Evolutionary conservation across 1,140 invertebrate genomes (phyloP).

Genomic region (Drosophila pseudoananassae): DNA sequence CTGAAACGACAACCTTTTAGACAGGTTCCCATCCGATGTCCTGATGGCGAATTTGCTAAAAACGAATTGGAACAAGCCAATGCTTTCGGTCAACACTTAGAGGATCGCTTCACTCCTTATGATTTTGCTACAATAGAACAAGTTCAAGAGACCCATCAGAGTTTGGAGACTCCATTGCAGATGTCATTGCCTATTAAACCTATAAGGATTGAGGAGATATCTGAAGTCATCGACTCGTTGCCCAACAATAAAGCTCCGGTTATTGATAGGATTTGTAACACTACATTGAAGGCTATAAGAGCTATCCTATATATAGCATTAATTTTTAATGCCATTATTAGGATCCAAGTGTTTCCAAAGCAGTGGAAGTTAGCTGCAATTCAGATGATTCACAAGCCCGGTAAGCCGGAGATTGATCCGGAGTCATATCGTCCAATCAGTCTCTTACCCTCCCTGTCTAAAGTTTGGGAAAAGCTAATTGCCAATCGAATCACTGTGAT

Average conservation of each 20-base stretch:
- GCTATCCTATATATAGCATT: neutral
- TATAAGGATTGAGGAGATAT: neutral
- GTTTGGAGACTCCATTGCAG: too few species aligned
- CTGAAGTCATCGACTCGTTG: conserved; percentile 1
- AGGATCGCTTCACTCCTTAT: neutral
- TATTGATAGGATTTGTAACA: conserved; percentile 5
- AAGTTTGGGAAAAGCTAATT: conserved; percentile 20
- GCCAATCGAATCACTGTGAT: conserved; percentile 5
- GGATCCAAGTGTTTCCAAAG: neutral
- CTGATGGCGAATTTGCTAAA: conserved; percentile 5
- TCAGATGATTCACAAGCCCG: too few species aligned
- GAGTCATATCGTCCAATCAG: neutral
- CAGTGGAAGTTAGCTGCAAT: conserved; percentile 2
- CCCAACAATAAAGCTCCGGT: conserved; percentile 3
- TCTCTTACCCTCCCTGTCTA: conserved; percentile 12
- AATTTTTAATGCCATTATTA: conserved; percentile 18
- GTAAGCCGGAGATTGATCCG: neutral
- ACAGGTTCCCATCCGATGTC: neutral
- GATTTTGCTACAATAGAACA: neutral
- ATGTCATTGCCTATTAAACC: too few species aligned
- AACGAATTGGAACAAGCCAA: conserved; percentile 5
- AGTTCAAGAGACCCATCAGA: neutral
- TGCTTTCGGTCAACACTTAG: conserved; percentile 1
- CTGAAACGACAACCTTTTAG: neutral
- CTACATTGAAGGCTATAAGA: conserved; percentile 1